Evolutionary conservation across 1,140 invertebrate genomes (phyloP).

Genomic region (Calycopis cecrops): DNA sequence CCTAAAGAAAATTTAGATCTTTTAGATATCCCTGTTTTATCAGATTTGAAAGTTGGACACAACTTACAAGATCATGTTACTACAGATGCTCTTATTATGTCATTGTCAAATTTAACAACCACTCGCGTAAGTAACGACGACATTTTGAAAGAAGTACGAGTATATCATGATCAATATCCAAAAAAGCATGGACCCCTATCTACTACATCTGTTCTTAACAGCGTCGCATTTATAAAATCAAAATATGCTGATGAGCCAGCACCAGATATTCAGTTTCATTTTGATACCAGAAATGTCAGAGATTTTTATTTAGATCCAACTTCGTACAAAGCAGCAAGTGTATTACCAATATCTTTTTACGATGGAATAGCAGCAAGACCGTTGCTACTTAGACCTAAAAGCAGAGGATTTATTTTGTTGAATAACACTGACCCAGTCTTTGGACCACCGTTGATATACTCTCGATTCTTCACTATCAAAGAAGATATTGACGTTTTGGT

Average conservation of each 20-base stretch:
- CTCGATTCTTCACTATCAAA: constrained; percentile 82
- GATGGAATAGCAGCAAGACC: constrained; percentile 66
- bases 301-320: constrained; percentile 70
- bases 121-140: constrained; percentile 52
- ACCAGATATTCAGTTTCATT: constrained; percentile 80
- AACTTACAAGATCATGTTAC: constrained; percentile 47
- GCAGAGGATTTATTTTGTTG: constrained; percentile 81
- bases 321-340: constrained; percentile 60
- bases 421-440: constrained; percentile 80
- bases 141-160: constrained; percentile 67
- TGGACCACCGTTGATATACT: constrained; percentile 85
- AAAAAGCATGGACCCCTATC: constrained; percentile 63
- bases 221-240: constrained; percentile 75
- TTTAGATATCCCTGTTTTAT: constrained; percentile 29
- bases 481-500: constrained; percentile 75
- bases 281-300: constrained; percentile 73
- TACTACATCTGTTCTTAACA: constrained; percentile 63
- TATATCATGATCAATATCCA: constrained; percentile 53
- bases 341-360: constrained; percentile 72
- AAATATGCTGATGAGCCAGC: constrained; percentile 56
- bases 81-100: constrained; percentile 54
- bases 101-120: constrained; percentile 68
- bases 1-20: constrained; percentile 32
- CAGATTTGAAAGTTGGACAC: constrained; percentile 33
- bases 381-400: constrained; percentile 82